These are phyloP conservation scores for Acyrthosiphon pisum DNA, from an alignment of 1,140 invertebrate genomes.

Conservation along the genomic window DNA sequence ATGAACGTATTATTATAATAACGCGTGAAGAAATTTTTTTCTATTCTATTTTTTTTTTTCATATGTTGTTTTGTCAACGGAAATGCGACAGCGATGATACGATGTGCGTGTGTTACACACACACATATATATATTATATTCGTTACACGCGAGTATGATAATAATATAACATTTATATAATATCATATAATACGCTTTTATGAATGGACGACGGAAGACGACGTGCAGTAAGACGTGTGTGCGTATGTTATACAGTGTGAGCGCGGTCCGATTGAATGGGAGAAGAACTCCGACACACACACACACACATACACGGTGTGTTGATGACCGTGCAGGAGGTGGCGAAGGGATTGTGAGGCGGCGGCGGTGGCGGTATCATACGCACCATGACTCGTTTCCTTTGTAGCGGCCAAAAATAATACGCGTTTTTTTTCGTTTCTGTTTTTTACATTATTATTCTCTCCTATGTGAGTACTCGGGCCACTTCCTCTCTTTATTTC, in stretches of 20 bases:
- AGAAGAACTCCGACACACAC: too few species aligned
- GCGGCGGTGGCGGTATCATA: neutral
- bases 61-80: conserved; percentile 38
- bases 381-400: conserved; percentile 35
- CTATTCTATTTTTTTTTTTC: neutral
- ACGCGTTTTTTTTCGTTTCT: conserved; percentile 32
- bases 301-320: neutral
- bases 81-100: conserved; percentile 12
- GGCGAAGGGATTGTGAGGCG: neutral
- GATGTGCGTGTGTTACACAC: neutral
- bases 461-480: neutral
- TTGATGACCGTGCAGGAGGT: neutral
- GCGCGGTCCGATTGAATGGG: neutral
- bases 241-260: neutral
- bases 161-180: conserved; percentile 6
- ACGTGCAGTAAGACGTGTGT: neutral
- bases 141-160: neutral
- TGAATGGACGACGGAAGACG: conserved; percentile 49
- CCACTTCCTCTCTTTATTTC: conserved; percentile 20
- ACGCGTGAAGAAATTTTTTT: conserved; percentile 34
- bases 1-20: conserved; percentile 40
- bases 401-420: conserved; percentile 55
- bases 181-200: conserved; percentile 29
- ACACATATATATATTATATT: neutral
- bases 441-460: conserved; percentile 15